These are phyloP conservation scores for Galago senegalensis DNA, from an alignment of 2,797 vertebrate species.

Conservation along the genomic window DNA sequence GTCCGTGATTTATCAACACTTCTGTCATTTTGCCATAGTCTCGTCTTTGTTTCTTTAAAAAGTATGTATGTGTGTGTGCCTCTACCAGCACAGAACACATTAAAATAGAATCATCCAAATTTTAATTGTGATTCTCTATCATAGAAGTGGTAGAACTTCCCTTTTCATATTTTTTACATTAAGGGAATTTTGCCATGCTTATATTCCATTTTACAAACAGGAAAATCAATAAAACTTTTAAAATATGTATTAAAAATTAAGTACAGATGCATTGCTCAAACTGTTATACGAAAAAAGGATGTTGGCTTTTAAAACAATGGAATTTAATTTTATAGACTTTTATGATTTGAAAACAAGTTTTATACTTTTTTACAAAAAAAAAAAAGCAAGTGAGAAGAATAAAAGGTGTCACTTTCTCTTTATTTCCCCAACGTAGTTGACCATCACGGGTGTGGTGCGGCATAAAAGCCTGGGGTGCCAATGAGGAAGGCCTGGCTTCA, in stretches of 20 bases:
- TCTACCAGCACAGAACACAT: background rate
- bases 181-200: background rate
- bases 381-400: background rate
- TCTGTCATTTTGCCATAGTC: background rate
- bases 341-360: background rate
- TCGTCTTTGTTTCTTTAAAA: background rate
- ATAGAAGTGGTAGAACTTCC: background rate
- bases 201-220: background rate
- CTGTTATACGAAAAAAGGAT: background rate
- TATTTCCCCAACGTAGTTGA: background rate
- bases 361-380: background rate
- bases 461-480: background rate
- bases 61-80: background rate
- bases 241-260: background rate
- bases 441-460: background rate
- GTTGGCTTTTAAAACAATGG: background rate
- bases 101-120: background rate
- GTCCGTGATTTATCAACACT: background rate
- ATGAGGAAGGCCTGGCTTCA: background rate
- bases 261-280: background rate
- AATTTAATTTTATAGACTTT: background rate
- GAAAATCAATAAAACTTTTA: background rate
- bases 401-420: background rate
- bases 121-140: background rate
- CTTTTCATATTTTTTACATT: background rate